phyloP scores from a whole-genome alignment of 2,888 invertebrate species.

The Ypsolopha sequella region DNA sequence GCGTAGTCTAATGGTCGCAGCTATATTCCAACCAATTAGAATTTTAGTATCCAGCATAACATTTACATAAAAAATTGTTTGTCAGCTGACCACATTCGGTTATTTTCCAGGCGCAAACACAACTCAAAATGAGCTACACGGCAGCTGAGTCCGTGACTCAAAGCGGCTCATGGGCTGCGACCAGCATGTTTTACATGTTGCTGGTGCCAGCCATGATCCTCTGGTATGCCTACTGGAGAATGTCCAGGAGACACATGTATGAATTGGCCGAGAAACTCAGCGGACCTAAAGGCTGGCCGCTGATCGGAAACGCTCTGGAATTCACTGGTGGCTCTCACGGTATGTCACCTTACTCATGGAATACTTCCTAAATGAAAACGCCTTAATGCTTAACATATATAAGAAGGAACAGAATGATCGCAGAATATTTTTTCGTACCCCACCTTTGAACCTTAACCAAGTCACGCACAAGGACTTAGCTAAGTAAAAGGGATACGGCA shows the following conservation, averaged over 20 bases:
- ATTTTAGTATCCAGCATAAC: too few relatives aligned
- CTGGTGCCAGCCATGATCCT: constrained; percentile 77
- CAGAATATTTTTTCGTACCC: too few relatives aligned
- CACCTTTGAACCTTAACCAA: too few relatives aligned
- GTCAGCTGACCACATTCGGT: neutral
- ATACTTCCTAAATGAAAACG: neutral
- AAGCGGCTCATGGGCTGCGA: constrained; percentile 69
- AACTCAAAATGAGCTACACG: constrained; percentile 45
- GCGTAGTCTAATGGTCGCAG: too few relatives aligned
- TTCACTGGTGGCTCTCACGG: constrained; percentile 80
- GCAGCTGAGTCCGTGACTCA: constrained; percentile 51
- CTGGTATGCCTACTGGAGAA: constrained; percentile 81
- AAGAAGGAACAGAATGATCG: neutral
- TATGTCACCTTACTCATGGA: constrained; percentile 26
- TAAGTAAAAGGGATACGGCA: too few relatives aligned
- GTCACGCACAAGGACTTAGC: too few relatives aligned
- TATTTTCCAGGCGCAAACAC: neutral
- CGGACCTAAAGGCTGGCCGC: constrained; percentile 79
- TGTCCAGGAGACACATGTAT: constrained; percentile 78
- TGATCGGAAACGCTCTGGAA: constrained; percentile 82
- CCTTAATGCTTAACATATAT: neutral
- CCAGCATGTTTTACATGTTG: constrained; percentile 79
- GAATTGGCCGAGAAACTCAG: constrained; percentile 79
- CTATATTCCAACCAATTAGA: too few relatives aligned
- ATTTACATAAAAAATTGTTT: too few relatives aligned